Evolutionary conservation across 2,113 vertebrate species (phyloP).

Genomic region (Eidolon helvum): DNA sequence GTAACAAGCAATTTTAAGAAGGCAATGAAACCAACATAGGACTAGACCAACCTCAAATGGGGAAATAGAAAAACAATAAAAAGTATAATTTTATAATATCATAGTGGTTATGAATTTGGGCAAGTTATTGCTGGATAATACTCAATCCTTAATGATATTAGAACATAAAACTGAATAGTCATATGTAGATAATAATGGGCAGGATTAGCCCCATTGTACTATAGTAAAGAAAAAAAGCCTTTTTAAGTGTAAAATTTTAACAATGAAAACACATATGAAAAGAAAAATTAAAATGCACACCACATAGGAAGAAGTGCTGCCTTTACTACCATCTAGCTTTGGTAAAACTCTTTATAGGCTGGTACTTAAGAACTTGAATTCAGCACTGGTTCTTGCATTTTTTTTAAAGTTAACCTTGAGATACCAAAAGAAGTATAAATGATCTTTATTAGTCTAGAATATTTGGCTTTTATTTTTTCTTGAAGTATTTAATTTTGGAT

Average conservation of each 20-base stretch:
- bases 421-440: background rate
- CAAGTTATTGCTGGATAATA: background rate
- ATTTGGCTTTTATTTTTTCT: background rate
- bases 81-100: background rate
- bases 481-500: background rate
- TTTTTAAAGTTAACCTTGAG: background rate
- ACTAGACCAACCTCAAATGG: background rate
- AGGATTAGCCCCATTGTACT: background rate
- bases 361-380: background rate
- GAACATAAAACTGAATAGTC: background rate
- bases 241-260: background rate
- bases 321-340: background rate
- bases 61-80: background rate
- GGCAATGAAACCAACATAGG: background rate
- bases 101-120: background rate
- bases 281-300: background rate
- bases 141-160: background rate
- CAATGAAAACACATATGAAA: background rate
- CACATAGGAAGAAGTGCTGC: background rate
- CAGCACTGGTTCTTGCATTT: background rate
- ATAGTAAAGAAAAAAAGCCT: background rate
- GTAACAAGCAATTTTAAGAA: conserved; percentile 32
- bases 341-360: background rate
- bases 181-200: background rate
- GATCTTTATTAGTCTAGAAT: background rate